Evolutionary conservation across 2,888 invertebrate species (phyloP).

Genomic region (Harmothoe impar): DNA sequence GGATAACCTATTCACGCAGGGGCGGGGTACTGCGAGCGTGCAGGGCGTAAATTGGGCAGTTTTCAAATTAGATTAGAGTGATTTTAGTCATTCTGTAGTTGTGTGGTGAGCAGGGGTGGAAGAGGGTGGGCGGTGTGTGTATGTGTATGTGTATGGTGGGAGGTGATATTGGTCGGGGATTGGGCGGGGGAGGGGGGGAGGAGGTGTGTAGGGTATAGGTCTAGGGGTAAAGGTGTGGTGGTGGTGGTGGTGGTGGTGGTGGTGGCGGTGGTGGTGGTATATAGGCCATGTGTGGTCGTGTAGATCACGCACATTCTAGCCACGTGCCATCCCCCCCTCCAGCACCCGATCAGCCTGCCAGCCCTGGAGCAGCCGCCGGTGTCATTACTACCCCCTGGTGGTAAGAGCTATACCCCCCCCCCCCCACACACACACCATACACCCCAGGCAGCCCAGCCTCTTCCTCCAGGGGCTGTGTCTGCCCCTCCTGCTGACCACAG

Average conservation of each 20-base stretch:
- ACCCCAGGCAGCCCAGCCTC: too few species aligned
- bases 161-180: background rate
- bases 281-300: background rate
- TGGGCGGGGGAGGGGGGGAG: background rate
- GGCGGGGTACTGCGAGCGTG: background rate
- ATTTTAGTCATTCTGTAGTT: background rate
- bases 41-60: background rate
- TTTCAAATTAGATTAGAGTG: conserved; percentile 28
- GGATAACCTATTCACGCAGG: background rate
- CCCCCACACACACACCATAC: too few species aligned
- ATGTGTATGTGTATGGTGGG: background rate
- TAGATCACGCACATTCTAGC: background rate
- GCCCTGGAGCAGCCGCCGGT: background rate
- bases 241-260: background rate
- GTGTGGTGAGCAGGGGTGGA: background rate
- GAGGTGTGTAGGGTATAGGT: background rate
- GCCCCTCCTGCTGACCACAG: too few species aligned
- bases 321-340: conserved; percentile 12
- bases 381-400: conserved; percentile 39
- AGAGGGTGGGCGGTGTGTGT: conserved; percentile 17
- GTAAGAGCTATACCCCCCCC: background rate
- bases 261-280: background rate
- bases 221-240: background rate
- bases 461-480: too few species aligned
- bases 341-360: conserved; percentile 12